Evolutionary conservation across 23 tunicate species (phyloP).

Genomic region (Styela clava): DNA sequence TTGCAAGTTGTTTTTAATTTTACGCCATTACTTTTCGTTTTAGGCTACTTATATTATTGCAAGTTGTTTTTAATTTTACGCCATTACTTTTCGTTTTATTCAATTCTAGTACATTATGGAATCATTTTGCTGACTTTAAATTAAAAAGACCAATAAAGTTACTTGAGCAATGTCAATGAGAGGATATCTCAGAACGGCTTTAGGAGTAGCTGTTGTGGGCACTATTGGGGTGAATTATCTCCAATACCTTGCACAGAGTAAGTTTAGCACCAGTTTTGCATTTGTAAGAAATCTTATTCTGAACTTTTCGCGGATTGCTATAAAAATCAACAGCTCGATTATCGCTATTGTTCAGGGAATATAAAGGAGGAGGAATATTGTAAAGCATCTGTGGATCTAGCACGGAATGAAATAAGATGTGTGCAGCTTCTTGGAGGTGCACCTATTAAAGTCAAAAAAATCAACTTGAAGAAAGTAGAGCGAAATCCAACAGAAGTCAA

Average conservation of each 20-base stretch:
- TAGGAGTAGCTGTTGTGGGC: conserved; percentile 10
- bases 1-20: too few relatives aligned
- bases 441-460: conserved; percentile 38
- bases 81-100: too few relatives aligned
- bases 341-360: conserved; percentile 13
- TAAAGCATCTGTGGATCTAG: conserved; percentile 39
- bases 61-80: too few relatives aligned
- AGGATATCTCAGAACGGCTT: not conserved
- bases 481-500: conserved; percentile 18
- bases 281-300: too few relatives aligned
- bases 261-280: too few relatives aligned
- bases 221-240: not conserved
- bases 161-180: not conserved
- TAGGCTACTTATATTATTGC: too few relatives aligned
- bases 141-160: too few relatives aligned
- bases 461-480: conserved; percentile 47
- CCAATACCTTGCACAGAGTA: not conserved
- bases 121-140: too few relatives aligned
- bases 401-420: conserved; percentile 39
- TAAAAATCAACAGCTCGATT: too few relatives aligned
- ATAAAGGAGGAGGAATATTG: conserved; percentile 53
- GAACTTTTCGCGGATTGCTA: too few relatives aligned
- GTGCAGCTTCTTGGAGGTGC: conserved; percentile 68
- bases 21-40: too few relatives aligned
- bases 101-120: too few relatives aligned